Evolutionary conservation across 1,140 invertebrate species (phyloP), one percentile per base, ranked within the genome.

Genomic region (Heliothis subflexa): DNA sequence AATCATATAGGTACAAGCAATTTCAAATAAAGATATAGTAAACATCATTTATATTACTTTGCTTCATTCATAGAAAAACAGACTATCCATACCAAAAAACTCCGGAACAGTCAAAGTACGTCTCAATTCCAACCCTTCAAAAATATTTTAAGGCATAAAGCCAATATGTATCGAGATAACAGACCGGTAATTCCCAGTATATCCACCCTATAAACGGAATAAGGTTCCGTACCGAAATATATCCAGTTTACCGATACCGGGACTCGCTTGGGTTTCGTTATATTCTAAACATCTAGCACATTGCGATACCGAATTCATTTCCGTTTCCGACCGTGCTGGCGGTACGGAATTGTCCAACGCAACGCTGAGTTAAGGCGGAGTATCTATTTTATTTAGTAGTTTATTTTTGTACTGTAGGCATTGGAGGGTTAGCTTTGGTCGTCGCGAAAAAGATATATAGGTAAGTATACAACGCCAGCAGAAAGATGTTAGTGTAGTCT

Each of bases 281-380:
- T 78, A 78, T 78, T 78, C 21, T 55, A 74, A 79, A 70, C 72
- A 59, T 68, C 70, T 52, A 62, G 12, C 16, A 49, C 71, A 57
- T 49, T 47, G 18, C 78, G 71, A 68, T 79, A 79, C 50, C 78
- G 47, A 68, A 79, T 79, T 79, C 61, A 79, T 79, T 79, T 79
- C 78, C 78, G 49, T 61, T 50, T 49, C 21, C 62, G 52, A 45
- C 52, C 49, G 33, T 52, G 25, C 12, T 18, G 47, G 47, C 33
- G 33, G 25, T 47, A n/a, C 50, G 33, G 71, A 40, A 33, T 47
- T 73, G 55, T 47, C 52, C 13, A 55, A 49, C 40, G 52, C 18
- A n/a, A 33, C 25, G 21, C 13, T 18, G 25, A 12, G 28, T 71
- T 71, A 71, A 71, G 68, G 68, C 45, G 68, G 16, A 14, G 68